Base-by-base conservation (phyloP, 2,113 vertebrate genomes). In the Agelaius phoeniceus region DNA sequence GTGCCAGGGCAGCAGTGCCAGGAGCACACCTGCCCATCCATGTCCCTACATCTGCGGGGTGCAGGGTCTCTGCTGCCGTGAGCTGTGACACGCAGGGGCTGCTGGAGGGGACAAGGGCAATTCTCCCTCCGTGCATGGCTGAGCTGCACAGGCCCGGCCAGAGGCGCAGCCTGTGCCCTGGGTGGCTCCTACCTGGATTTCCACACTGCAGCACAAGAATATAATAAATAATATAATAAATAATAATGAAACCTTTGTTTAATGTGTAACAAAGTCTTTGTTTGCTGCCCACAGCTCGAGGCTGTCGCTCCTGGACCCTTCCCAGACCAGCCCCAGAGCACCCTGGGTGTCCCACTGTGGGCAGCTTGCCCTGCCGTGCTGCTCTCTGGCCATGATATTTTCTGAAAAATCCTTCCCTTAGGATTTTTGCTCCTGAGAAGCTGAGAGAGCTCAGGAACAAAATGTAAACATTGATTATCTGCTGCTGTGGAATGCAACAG, bases 261-360 rank as follows among this genome's bases (percentile, higher is more conserved):
- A 18, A 11, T 54, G 3, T 30, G 52, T 35, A 39, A 89, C 31
- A 48, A 72, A 84, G 68, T 9, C 8, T 21, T 49, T 1, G 0
- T 31, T 66, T 37, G 20, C 23, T n/a, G 27, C 15, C 35, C 2
- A 1, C 39, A 14, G 7, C 13, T 4, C 31, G 30, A 5, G 5
- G 5, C 10, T 23, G 58, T 75, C 43, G 1, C 13, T 31, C 4
- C 15, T 1, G 16, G 39, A 30, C 4, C 6, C 9, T 20, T 44
- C 18, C 0, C 0, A 30, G n/a, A 5, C 2, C 79, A 44, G 41
- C 7, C 54, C 27, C 28, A 2, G 1, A 20, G 6, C 13, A 6
- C 12, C n/a, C 39, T 4, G 0, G 11, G 43, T 44, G 41, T 35
- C 13, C 14, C 2, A 44, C 18, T 46, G 46, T 21, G 1, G 37